phyloP scores from a whole-genome alignment of 2,113 vertebrate genomes.

The Aptenodytes patagonicus region DNA sequence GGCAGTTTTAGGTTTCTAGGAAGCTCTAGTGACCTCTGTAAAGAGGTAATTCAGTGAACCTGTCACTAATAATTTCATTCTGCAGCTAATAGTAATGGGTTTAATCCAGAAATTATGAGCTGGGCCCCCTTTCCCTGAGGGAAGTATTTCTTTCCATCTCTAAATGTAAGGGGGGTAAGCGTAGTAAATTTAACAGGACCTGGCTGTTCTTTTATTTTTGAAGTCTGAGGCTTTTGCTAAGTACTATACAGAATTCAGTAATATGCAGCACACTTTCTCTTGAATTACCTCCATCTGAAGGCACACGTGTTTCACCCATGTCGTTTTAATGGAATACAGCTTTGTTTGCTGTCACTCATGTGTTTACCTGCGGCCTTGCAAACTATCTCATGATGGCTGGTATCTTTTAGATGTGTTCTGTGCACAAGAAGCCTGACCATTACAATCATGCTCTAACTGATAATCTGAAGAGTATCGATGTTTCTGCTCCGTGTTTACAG shows the following conservation, averaged over 20 bases:
- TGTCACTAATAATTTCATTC: conserved; percentile 79
- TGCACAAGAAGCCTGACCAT: neutral
- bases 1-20: conserved; percentile 58
- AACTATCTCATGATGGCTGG: neutral
- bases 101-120: conserved; percentile 71
- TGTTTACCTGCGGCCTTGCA: neutral
- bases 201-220: conserved; percentile 12
- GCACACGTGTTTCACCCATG: neutral
- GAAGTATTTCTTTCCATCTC: conserved; percentile 49
- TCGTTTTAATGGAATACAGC: neutral
- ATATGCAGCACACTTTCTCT: neutral
- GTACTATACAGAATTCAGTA: neutral
- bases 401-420: neutral
- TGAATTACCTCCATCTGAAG: neutral
- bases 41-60: conserved; percentile 74
- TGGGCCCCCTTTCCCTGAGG: conserved; percentile 48
- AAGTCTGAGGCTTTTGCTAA: neutral
- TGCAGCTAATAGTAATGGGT: conserved; percentile 67
- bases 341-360: neutral
- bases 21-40: conserved; percentile 68
- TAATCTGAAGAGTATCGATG: neutral
- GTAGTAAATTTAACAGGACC: neutral
- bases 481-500: neutral
- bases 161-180: neutral
- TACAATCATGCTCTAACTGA: neutral